Conservation (phyloP, 2,888 invertebrate species). For the Stenotaenia linearis region DNA sequence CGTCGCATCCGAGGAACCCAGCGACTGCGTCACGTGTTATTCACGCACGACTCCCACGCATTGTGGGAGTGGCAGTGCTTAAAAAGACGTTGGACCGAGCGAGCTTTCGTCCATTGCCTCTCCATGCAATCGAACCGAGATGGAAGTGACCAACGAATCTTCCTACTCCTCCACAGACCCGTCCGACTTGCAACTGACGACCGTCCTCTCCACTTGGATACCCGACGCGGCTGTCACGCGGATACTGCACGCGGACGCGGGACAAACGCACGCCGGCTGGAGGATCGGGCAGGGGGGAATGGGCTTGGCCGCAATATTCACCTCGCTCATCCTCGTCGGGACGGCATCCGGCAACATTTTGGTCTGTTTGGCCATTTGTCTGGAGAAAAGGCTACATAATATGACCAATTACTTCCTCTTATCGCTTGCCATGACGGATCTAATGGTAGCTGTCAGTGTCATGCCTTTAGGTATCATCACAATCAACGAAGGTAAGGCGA, state of each 20-base stretch:
- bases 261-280: not conserved
- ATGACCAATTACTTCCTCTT: slow-evolving; percentile 93
- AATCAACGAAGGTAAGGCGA: slow-evolving; percentile 74
- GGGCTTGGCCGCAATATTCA: slow-evolving; percentile 42
- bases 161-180: not conserved
- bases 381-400: slow-evolving; percentile 85
- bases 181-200: not conserved
- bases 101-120: not conserved
- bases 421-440: slow-evolving; percentile 87
- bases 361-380: slow-evolving; percentile 84
- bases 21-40: not conserved
- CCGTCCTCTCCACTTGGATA: not conserved
- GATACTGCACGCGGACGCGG: not conserved
- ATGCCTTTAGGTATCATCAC: slow-evolving; percentile 94
- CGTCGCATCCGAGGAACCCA: slow-evolving; percentile 3
- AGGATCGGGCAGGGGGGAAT: not conserved
- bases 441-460: slow-evolving; percentile 85
- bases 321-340: slow-evolving; percentile 70
- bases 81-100: not conserved
- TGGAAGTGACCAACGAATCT: not conserved
- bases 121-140: not conserved
- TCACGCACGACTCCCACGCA: slow-evolving; percentile 7
- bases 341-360: slow-evolving; percentile 73
- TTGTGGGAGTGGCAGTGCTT: not conserved
- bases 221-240: not conserved